phyloP scores from a whole-genome alignment of 1,140 invertebrate species.

The Sipha flava region DNA sequence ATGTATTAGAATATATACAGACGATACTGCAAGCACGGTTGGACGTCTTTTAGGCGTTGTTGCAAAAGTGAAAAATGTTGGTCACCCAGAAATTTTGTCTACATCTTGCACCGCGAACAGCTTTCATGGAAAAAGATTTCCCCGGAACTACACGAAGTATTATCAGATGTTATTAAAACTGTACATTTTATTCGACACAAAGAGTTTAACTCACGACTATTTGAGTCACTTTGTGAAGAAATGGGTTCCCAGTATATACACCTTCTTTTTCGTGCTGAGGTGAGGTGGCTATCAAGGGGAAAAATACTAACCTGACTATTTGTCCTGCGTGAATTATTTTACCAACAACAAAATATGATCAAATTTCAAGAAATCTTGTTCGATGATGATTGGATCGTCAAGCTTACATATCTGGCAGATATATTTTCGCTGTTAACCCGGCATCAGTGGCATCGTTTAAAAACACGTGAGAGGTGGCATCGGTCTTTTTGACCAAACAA shows the following conservation, averaged over 20 bases:
- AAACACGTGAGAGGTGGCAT: too few species aligned
- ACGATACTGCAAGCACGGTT: neutral
- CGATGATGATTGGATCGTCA: too few species aligned
- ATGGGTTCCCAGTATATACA: conserved; percentile 34
- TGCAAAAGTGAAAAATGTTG: conserved; percentile 39
- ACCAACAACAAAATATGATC: too few species aligned
- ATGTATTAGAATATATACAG: conserved; percentile 39
- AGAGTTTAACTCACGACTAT: conserved; percentile 38
- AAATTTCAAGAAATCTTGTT: too few species aligned
- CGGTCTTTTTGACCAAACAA: too few species aligned
- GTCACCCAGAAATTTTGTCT: conserved; percentile 38
- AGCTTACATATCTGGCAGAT: too few species aligned
- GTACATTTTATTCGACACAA: conserved; percentile 41
- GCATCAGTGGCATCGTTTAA: too few species aligned
- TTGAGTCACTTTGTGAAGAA: conserved; percentile 37
- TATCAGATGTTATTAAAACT: conserved; percentile 35
- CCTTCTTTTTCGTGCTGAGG: conserved; percentile 10
- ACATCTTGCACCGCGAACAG: conserved; percentile 41
- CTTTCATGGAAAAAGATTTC: conserved; percentile 18
- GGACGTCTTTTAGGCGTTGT: conserved; percentile 35
- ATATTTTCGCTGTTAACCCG: too few species aligned
- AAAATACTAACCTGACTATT: neutral
- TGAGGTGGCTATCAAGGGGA: neutral
- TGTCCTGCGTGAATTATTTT: too few species aligned
- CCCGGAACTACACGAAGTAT: conserved; percentile 25